Conservation (phyloP, 1,140 invertebrate species). For the Drosophila teissieri region DNA sequence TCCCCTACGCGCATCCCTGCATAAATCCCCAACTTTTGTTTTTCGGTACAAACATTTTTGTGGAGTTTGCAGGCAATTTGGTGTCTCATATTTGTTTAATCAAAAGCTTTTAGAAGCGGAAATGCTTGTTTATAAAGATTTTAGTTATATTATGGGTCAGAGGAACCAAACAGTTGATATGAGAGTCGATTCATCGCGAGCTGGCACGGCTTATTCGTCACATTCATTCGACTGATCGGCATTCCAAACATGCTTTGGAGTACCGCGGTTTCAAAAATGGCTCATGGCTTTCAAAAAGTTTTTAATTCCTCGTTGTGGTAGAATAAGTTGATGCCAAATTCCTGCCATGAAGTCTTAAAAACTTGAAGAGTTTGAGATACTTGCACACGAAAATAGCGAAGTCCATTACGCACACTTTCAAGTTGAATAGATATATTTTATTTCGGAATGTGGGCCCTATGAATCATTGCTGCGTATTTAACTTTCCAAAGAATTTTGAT, state of each 20-base stretch:
- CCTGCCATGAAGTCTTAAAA: too few relatives aligned
- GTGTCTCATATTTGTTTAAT: not conserved
- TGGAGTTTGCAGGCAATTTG: not conserved
- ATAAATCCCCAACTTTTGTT: not conserved
- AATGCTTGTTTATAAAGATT: not conserved
- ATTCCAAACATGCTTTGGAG: not conserved
- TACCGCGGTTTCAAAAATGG: not conserved
- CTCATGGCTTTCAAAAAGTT: not conserved
- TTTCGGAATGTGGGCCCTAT: too few relatives aligned
- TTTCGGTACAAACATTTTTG: not conserved
- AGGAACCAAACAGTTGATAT: not conserved
- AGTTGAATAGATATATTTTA: too few relatives aligned
- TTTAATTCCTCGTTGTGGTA: too few relatives aligned
- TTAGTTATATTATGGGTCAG: too few relatives aligned
- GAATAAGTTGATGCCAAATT: too few relatives aligned
- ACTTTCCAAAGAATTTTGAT: not conserved
- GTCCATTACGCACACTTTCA: too few relatives aligned
- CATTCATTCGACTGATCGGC: not conserved
- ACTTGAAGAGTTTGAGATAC: too few relatives aligned
- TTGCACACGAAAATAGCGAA: too few relatives aligned
- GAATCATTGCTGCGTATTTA: not conserved
- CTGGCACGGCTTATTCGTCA: not conserved
- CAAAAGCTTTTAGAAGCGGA: not conserved
- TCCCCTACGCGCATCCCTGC: slow-evolving; percentile 13
- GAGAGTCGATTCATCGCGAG: not conserved